These are phyloP conservation scores for Lacanobia oleracea DNA, from an alignment of 2,888 invertebrate species.

Conservation along the genomic window DNA sequence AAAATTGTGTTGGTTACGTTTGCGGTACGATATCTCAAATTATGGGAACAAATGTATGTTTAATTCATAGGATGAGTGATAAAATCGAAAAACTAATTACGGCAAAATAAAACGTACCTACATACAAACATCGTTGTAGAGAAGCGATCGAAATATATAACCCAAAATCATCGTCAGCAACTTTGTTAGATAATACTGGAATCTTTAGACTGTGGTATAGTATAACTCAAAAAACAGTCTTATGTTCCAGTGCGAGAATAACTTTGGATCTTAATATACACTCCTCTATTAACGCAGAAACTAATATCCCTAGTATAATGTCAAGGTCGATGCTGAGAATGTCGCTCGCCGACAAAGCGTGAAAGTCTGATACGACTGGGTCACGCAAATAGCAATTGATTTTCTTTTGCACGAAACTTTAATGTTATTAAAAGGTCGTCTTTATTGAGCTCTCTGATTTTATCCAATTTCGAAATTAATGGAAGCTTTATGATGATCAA, in stretches of 20 bases:
- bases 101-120: too few species aligned
- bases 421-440: constrained; percentile 25
- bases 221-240: constrained; percentile 1
- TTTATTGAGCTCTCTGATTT: constrained; percentile 15
- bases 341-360: constrained; percentile 51
- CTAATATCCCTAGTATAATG: constrained; percentile 56
- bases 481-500: not conserved
- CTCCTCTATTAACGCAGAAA: constrained; percentile 34
- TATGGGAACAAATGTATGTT: not conserved
- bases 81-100: too few species aligned
- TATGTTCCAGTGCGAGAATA: not conserved
- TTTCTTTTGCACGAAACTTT: constrained; percentile 51
- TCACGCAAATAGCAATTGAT: constrained; percentile 61
- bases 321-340: constrained; percentile 61
- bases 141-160: not conserved
- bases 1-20: not conserved
- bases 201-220: constrained; percentile 2
- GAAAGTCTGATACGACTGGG: constrained; percentile 45
- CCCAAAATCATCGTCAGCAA: constrained; percentile 1
- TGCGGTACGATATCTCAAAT: not conserved
- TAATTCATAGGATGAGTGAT: not conserved
- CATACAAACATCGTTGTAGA: not conserved
- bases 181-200: not conserved
- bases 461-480: constrained; percentile 9
- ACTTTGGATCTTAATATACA: constrained; percentile 28